These are phyloP conservation scores for Sarcophilus harrisii DNA, from an alignment of 2,797 vertebrate species.

Conservation along the genomic window DNA sequence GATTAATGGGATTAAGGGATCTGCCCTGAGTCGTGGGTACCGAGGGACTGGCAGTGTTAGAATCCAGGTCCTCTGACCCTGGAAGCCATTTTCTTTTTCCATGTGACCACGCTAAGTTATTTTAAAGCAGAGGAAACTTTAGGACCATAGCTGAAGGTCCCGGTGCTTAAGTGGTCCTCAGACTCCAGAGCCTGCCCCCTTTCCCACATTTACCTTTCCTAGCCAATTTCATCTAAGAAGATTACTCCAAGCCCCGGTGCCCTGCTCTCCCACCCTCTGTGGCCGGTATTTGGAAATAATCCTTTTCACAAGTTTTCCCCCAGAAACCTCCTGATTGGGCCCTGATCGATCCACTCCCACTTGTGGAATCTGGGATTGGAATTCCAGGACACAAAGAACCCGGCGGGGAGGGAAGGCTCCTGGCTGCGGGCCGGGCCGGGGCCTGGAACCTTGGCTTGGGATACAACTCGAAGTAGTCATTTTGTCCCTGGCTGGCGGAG, in stretches of 20 bases:
- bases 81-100: neutral
- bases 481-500: neutral
- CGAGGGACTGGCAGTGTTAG: neutral
- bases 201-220: neutral
- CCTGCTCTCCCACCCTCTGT: neutral
- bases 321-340: neutral
- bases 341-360: neutral
- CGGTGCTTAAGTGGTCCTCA: neutral
- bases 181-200: neutral
- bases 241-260: neutral
- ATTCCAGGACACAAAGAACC: neutral
- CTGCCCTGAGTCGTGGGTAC: neutral
- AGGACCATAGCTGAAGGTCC: too few relatives aligned
- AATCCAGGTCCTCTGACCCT: neutral
- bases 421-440: neutral
- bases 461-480: neutral
- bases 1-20: neutral
- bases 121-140: neutral
- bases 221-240: neutral
- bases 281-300: neutral
- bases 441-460: neutral
- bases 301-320: neutral
- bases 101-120: neutral
- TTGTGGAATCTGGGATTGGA: neutral
- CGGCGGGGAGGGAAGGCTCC: neutral